Percentiles rank a stretch among this genome's conserved stretches.
These are phyloP conservation scores for Morelia viridis DNA, from an alignment of 2,797 vertebrate species.

Conservation along the genomic window DNA sequence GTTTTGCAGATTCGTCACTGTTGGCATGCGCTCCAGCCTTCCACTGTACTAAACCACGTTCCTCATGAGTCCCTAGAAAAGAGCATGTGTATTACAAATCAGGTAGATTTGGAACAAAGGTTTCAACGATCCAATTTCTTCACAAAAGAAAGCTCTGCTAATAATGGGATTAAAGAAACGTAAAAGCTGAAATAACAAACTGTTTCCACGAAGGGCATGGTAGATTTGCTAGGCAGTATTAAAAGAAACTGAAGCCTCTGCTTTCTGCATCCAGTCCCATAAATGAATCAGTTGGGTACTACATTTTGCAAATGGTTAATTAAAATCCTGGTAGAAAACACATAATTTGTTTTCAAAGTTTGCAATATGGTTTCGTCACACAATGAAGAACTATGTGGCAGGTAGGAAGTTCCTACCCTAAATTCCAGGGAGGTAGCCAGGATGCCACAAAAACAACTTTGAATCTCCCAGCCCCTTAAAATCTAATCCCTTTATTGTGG, in stretches of 20 bases:
- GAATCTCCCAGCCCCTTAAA: not conserved
- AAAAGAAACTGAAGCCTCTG: not conserved
- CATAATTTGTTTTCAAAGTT: not conserved
- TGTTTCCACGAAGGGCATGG: not conserved
- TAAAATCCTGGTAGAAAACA: not conserved
- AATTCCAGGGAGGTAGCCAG: not conserved
- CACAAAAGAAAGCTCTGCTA: not conserved
- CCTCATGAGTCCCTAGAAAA: conserved; percentile 81
- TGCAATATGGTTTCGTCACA: not conserved
- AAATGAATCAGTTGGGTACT: not conserved
- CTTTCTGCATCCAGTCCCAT: not conserved
- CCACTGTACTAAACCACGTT: conserved; percentile 89
- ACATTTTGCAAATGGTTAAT: not conserved
- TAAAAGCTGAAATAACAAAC: not conserved
- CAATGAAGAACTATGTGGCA: not conserved
- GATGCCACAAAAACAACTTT: not conserved
- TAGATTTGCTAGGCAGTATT: not conserved
- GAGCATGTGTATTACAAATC: not conserved
- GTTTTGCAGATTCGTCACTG: conserved; percentile 59
- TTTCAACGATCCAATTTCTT: not conserved
- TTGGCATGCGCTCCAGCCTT: conserved; percentile 75
- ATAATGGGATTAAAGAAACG: not conserved
- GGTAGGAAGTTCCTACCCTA: not conserved
- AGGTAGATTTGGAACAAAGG: not conserved
- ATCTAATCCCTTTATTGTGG: not conserved